Percentiles rank a stretch among this genome's conserved stretches.
Conservation (phyloP, 2,113 vertebrate species). For the Microtus pennsylvanicus region DNA sequence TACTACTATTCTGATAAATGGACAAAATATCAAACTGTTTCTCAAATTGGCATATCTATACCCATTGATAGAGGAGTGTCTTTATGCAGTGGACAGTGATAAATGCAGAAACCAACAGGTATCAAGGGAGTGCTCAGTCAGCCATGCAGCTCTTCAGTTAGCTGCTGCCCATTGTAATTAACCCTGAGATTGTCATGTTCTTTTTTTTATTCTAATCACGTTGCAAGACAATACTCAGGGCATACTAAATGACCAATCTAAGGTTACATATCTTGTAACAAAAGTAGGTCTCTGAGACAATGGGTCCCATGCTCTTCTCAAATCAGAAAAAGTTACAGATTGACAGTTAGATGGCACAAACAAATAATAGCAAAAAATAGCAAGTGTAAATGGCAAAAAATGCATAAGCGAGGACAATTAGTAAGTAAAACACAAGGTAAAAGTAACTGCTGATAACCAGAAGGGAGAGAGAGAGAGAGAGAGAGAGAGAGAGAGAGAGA, state of each 20-base stretch:
- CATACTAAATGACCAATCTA: conserved; percentile 48
- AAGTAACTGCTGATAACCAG: conserved; percentile 41
- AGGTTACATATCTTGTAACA: conserved; percentile 59
- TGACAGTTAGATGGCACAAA: background rate
- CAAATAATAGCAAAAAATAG: conserved; percentile 52
- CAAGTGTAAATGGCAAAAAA: conserved; percentile 47
- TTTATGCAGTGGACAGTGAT: too few relatives aligned
- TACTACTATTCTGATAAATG: background rate
- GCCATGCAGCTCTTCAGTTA: background rate
- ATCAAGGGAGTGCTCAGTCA: background rate
- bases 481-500: too few relatives aligned
- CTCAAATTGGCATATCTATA: background rate
- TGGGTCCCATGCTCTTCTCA: background rate
- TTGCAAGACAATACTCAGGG: conserved; percentile 1
- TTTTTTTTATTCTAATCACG: conserved; percentile 44
- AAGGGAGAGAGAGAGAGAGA: background rate
- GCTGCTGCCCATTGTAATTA: conserved; percentile 30
- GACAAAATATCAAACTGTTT: background rate
- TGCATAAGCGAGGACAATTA: background rate
- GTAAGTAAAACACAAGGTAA: conserved; percentile 27
- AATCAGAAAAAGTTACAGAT: conserved; percentile 32
- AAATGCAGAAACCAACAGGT: background rate
- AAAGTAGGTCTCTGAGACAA: conserved; percentile 25
- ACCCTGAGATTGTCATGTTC: conserved; percentile 9
- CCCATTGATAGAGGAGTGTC: background rate